Percentiles rank a stretch among this genome's conserved stretches.
Conservation (phyloP, 1,140 invertebrate species). For the Drosophila suzukii region DNA sequence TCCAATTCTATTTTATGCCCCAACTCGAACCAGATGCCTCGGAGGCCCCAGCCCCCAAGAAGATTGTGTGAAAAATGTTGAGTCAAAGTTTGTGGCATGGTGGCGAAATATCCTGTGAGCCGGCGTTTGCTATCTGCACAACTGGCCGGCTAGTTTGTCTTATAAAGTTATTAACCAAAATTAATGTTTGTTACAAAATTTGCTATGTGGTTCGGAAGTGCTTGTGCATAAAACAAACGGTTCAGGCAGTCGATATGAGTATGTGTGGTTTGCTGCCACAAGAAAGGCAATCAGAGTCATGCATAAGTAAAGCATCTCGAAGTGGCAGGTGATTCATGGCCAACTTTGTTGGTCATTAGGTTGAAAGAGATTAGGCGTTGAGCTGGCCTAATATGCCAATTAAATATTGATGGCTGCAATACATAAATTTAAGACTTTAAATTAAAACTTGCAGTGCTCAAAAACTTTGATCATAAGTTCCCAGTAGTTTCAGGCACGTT, state of each 20-base stretch:
- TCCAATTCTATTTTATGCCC: constrained; percentile 82
- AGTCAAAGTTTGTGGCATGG: constrained; percentile 56
- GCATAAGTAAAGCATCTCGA: constrained; percentile 38
- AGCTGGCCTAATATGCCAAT: constrained; percentile 18
- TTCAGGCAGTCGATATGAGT: constrained; percentile 20
- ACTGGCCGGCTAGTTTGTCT: constrained; percentile 47
- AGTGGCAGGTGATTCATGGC: constrained; percentile 33
- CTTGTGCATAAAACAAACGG: constrained; percentile 64
- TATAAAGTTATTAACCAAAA: constrained; percentile 83
- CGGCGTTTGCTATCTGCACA: constrained; percentile 48
- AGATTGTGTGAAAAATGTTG: constrained; percentile 80
- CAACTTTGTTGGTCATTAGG: constrained; percentile 44
- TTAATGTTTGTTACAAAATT: constrained; percentile 80
- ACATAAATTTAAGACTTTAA: constrained; percentile 7
- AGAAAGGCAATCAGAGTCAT: constrained; percentile 47
- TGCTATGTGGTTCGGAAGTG: constrained; percentile 72
- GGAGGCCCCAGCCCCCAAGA: constrained; percentile 16
- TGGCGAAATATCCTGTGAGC: constrained; percentile 29
- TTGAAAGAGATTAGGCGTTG: constrained; percentile 25
- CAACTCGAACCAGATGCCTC: constrained; percentile 21
- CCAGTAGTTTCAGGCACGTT: constrained; percentile 15
- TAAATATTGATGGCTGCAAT: constrained; percentile 27
- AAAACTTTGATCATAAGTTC: constrained; percentile 23
- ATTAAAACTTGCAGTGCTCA: constrained; percentile 18
- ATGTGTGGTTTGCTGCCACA: constrained; percentile 13